Base-by-base conservation (phyloP, 2,888 invertebrate species). In the Hirtodrosophila confusa region DNA sequence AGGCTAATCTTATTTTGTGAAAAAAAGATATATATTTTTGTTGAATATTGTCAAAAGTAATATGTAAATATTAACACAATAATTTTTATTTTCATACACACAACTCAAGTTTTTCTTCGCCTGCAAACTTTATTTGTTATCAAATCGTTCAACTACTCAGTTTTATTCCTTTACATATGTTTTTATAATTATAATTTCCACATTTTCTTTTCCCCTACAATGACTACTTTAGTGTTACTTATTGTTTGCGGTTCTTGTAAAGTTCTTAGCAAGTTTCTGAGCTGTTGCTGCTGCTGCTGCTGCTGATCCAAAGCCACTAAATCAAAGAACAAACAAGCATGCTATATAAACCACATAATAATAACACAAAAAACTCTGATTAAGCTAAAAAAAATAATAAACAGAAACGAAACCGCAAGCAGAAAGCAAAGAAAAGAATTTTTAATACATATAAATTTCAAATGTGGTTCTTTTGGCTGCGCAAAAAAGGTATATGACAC, bases 391-490 rank as follows among this genome's bases (percentile, higher is more conserved):
- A 44, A n/a, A 36, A 23, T 5, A 57, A 57, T 36, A 67, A 24
- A 51, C 37, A 57, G 23, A 35, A 35, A 31, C n/a, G n/a, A n/a
- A n/a, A n/a, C n/a, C n/a, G 17, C 29, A 31, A 23, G 40, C n/a
- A n/a, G n/a, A n/a, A n/a, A 45, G 37, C 12, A n/a, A 17, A 17
- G 17, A 17, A 17, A 17, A 17, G 17, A 17, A 17, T 17, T 17
- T 17, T 1, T 1, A 17, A 33, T 41, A 39, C 23, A 58, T 31
- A 40, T 8, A 40, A 36, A 11, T 53, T 37, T 45, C 68, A 72
- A 57, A 86, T 86, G 82, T 86, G 75, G 77, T 68, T 77, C 61
- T 70, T 77, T 72, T 70, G 77, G 80, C 69, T 65, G 60, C 74
- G 80, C 69, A 66, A 58, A 68, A 79, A 74, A 82, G 86, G 77